phyloP scores from a whole-genome alignment of 2,888 invertebrate species.

The Trissonchulus latispiculum region DNA sequence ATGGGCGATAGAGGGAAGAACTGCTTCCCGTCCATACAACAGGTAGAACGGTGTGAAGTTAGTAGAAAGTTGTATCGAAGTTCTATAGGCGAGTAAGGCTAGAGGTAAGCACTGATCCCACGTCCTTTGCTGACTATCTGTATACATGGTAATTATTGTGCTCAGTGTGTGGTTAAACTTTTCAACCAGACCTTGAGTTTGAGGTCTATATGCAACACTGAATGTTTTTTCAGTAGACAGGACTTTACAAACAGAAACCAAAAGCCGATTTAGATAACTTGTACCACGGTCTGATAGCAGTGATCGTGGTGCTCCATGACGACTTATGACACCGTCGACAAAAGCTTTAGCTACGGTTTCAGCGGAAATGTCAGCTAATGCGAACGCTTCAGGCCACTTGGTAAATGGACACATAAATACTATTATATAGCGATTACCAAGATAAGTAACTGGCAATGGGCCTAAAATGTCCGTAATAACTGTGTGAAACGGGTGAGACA shows the following conservation, averaged over 20 bases:
- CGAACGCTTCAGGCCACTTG: not conserved
- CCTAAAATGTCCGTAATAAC: not conserved
- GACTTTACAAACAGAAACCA: not conserved
- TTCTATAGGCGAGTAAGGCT: not conserved
- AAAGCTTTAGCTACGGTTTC: not conserved
- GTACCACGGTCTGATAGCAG: not conserved
- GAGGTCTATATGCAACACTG: not conserved
- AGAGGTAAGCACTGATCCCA: not conserved
- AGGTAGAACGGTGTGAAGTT: not conserved
- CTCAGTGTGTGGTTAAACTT: not conserved
- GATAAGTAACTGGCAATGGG: not conserved
- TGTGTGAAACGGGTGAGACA: not conserved
- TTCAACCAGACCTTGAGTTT: not conserved
- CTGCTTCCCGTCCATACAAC: not conserved
- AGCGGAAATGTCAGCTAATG: not conserved
- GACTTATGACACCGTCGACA: not conserved
- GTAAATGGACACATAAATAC: not conserved
- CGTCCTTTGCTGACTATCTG: not conserved
- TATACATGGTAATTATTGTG: not conserved
- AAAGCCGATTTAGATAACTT: not conserved
- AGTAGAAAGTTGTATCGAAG: not conserved
- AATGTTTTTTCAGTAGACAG: not conserved
- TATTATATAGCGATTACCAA: not conserved
- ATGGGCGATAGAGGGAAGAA: not conserved
- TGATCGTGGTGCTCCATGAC: not conserved